Evolutionary conservation across 2,888 invertebrate genomes (phyloP).

Genomic region (Drosophila monieri): DNA sequence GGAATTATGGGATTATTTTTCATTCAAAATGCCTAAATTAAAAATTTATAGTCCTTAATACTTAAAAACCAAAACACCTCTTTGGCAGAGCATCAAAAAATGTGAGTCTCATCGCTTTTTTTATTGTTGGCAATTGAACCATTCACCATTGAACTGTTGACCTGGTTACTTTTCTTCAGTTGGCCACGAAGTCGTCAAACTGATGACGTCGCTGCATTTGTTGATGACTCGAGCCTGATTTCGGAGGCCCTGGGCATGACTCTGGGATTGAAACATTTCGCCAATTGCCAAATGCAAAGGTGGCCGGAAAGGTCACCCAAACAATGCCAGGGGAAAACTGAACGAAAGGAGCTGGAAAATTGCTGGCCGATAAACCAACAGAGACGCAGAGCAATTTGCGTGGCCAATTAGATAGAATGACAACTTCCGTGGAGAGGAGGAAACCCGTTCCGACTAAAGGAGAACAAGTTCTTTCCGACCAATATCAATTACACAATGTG

Average conservation of each 20-base stretch:
- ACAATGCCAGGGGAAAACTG: conserved; percentile 38
- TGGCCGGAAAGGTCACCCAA: conserved; percentile 43
- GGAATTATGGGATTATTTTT: not conserved
- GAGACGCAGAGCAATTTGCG: conserved; percentile 41
- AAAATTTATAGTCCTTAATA: not conserved
- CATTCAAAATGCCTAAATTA: not conserved
- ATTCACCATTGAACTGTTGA: conserved; percentile 68
- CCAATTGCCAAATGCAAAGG: conserved; percentile 60
- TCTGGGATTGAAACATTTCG: conserved; percentile 69
- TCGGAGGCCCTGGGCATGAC: conserved; percentile 41
- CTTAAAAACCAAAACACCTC: conserved; percentile 8
- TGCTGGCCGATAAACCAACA: conserved; percentile 11
- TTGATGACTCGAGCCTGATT: conserved; percentile 64
- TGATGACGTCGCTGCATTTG: conserved; percentile 47
- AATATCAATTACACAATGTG: conserved; percentile 74
- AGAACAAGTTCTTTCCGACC: conserved; percentile 56
- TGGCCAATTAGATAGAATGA: conserved; percentile 47
- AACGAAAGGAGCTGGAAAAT: conserved; percentile 26
- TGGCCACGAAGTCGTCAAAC: conserved; percentile 65
- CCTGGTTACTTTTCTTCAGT: conserved; percentile 61
- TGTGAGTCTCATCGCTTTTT: conserved; percentile 54
- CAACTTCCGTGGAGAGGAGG: conserved; percentile 34
- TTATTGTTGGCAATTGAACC: conserved; percentile 22
- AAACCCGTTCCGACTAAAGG: conserved; percentile 42
- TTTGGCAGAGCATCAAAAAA: conserved; percentile 47